Percentiles rank a stretch among this genome's conserved stretches.
Conservation (phyloP, 2,797 vertebrate species). For the Pangasius krempfi region DNA sequence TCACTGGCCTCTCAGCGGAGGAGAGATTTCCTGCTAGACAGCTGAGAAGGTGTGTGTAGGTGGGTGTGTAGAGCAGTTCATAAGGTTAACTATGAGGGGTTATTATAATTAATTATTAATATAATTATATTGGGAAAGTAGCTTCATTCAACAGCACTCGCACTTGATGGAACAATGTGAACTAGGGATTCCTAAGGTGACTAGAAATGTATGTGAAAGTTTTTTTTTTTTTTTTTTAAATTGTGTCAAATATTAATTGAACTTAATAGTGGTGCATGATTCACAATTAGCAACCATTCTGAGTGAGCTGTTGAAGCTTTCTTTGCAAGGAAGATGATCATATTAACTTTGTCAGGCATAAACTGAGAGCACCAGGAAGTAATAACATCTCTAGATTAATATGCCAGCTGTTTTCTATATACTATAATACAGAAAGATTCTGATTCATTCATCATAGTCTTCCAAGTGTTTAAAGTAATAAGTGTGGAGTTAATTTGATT, state of each 20-base stretch:
- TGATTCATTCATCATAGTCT: background rate
- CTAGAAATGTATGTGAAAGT: background rate
- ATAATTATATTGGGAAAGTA: constrained; percentile 10
- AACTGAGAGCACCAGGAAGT: background rate
- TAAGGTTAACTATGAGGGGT: background rate
- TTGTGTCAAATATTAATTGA: background rate
- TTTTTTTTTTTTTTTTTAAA: background rate
- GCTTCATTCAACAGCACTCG: background rate
- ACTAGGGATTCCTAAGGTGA: background rate
- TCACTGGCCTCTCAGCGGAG: background rate
- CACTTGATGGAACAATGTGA: background rate
- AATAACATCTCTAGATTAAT: background rate
- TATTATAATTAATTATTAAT: background rate
- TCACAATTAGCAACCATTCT: background rate
- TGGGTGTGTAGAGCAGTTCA: background rate
- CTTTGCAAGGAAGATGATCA: background rate
- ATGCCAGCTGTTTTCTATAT: background rate
- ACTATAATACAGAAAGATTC: background rate
- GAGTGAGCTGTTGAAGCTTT: background rate
- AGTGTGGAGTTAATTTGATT: background rate
- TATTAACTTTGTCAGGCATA: background rate
- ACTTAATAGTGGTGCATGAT: background rate
- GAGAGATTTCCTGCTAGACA: background rate
- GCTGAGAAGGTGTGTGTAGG: background rate
- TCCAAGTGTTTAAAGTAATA: background rate